These are phyloP conservation scores for Megaustenia siamemsis DNA, from an alignment of 2,888 invertebrate species.

Conservation along the genomic window DNA sequence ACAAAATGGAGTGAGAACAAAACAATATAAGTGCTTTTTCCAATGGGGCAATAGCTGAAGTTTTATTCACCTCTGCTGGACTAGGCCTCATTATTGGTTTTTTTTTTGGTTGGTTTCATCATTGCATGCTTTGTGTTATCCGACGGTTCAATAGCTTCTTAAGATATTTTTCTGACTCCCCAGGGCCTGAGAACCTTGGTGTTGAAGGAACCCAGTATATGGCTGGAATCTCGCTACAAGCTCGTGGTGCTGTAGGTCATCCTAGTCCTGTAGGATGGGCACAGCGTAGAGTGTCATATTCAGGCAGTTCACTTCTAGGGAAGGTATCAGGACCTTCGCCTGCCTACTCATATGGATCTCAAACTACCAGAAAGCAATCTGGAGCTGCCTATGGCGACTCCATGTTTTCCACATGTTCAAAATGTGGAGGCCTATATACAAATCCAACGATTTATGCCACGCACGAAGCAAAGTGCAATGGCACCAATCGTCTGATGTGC, in stretches of 20 bases:
- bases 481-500: constrained; percentile 56
- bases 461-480: constrained; percentile 54
- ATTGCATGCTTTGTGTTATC: constrained; percentile 38
- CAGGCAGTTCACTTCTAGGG: not conserved
- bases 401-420: constrained; percentile 46
- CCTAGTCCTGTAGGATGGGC: constrained; percentile 18
- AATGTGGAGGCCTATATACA: constrained; percentile 53
- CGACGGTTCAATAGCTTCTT: constrained; percentile 2
- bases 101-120: constrained; percentile 7
- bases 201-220: constrained; percentile 9
- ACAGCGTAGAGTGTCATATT: constrained; percentile 34
- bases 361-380: not conserved
- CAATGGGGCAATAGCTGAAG: too few species aligned
- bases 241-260: not conserved
- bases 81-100: constrained; percentile 9
- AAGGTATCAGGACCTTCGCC: not conserved
- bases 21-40: too few species aligned
- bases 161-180: constrained; percentile 43
- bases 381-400: constrained; percentile 33
- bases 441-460: constrained; percentile 41
- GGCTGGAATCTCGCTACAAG: constrained; percentile 7
- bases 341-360: not conserved
- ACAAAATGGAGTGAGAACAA: too few species aligned
- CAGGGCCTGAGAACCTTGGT: constrained; percentile 32
- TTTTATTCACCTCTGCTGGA: constrained; percentile 21